Base-by-base conservation (phyloP, 37 sponge, comb jelly and placozoan genomes). In the Oscarella lobularis region DNA sequence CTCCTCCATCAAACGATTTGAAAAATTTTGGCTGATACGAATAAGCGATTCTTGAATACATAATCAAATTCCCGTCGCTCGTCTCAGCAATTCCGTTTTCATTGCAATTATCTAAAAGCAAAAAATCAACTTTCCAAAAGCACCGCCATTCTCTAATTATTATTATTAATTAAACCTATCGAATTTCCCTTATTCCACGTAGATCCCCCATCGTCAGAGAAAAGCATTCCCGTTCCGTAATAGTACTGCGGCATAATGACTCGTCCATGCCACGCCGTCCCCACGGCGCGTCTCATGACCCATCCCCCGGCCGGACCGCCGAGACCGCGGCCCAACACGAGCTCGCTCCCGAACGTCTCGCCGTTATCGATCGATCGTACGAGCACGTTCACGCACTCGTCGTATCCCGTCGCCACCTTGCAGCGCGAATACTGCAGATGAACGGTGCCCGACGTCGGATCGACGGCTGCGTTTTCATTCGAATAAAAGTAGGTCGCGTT, bases 131-230 rank as follows among this genome's bases (percentile, higher is more conserved):
- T n/a, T n/a, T n/a, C n/a, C n/a, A n/a, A n/a, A n/a, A n/a, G n/a
- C n/a, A n/a, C n/a, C n/a, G n/a, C n/a, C n/a, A n/a, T n/a, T n/a
- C n/a, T n/a, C n/a, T n/a, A n/a, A n/a, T n/a, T n/a, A n/a, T n/a
- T n/a, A n/a, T n/a, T n/a, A n/a, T n/a, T n/a, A n/a, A n/a, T n/a
- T n/a, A n/a, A n/a, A n/a, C n/a, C n/a, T n/a, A n/a, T n/a, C n/a
- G n/a, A n/a, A n/a, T n/a, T n/a, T n/a, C n/a, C 71, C 29, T 29
- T 4, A 5, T 68, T 68, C 71, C 71, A 68, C 5, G 71, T 68
- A 32, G 6, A 4, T 30, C 71, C 71, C 31, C 71, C 4, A 20
- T 68, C 71, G 31, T 68, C 71, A 30, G 29, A 29, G 31, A 34
- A 68, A 34, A 68, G 6, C 6, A 68, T 35, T 4, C 31, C 31